Percentiles rank a stretch among this genome's conserved stretches.
Evolutionary conservation across 2,113 vertebrate species (phyloP).

Genomic region (Corythornis madagascariensis): DNA sequence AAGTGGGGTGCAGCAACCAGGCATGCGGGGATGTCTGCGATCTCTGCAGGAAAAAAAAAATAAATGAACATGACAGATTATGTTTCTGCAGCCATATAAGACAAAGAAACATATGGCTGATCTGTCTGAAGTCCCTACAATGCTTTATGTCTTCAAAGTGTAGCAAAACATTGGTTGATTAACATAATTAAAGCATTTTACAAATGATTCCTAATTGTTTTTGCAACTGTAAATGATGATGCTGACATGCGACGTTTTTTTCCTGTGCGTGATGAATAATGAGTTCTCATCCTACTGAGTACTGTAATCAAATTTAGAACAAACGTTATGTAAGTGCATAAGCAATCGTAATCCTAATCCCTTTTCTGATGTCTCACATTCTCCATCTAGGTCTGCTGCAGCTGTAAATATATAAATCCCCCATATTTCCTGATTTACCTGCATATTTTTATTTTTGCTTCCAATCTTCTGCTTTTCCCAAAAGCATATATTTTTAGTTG

Average conservation of each 20-base stretch:
- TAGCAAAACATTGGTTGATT: constrained; percentile 27
- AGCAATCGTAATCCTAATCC: constrained; percentile 53
- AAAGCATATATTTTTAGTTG: background rate
- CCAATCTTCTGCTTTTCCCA: background rate
- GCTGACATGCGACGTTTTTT: background rate
- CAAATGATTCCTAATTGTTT: constrained; percentile 27
- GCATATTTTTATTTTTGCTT: constrained; percentile 2
- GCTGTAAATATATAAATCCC: constrained; percentile 52
- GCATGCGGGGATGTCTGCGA: background rate
- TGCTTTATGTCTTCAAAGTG: constrained; percentile 11
- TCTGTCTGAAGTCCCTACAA: background rate
- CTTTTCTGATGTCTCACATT: constrained; percentile 52
- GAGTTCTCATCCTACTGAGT: constrained; percentile 54
- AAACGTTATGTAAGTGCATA: constrained; percentile 34
- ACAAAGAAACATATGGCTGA: constrained; percentile 28
- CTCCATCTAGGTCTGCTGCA: constrained; percentile 31
- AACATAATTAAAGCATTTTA: constrained; percentile 50
- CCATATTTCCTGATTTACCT: constrained; percentile 22
- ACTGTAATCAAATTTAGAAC: constrained; percentile 53
- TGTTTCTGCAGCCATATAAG: background rate
- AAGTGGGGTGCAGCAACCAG: background rate
- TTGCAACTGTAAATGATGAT: constrained; percentile 14
- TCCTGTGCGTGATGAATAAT: background rate
- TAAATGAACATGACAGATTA: constrained; percentile 21
- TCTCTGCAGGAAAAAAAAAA: background rate